Evolutionary conservation across 2,113 vertebrate species (phyloP), one percentile per base, ranked within the genome.

Genomic region (human (Homo sapiens)): DNA sequence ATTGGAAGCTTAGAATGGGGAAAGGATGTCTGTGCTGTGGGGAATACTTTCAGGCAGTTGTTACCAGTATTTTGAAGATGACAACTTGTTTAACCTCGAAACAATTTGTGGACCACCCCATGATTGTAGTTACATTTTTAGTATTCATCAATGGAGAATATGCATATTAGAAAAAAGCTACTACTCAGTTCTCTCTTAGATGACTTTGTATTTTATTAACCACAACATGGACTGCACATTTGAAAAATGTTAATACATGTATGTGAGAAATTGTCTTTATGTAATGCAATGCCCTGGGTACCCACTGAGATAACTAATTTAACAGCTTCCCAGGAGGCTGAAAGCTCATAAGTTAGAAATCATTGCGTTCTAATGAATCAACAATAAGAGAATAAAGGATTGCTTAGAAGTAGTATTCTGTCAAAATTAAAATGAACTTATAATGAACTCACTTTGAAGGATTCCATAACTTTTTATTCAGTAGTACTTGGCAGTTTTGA

Each of bases 391-490:
- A 95, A 90, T 85, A 80, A 73, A 64, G 0, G 2, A 64, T 64
- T 30, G 73, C n/a, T 80, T 89, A 85, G 72, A 30, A 64, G 38
- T 94, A 85, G 64, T 82, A 52, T 40, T 97, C 25, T 61, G 18
- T 90, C 25, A 92, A 70, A 96, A 92, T 81, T 76, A 55, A 90
- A 92, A 89, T 61, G 64, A 89, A 61, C 86, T 93, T 96, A 4
- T 79, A 75, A 48, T 91, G 64, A 91, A 95, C 14, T 96, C 32
- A 87, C 14, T 93, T 78, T 79, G 50, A 89, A 87, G 59, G 66
- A 35, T 83, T 87, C 52, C 1, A 4, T 87, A 84, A n/a, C 59
- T 83, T 64, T 64, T 80, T 89, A 90, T 57, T 35, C 35, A 20
- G 11, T 72, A 84, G 38, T 68, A 89, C 4, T 64, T 87, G 91